A percentile compares a stretch with the other conserved stretches of the same genome.
phyloP scores from a whole-genome alignment of 2,797 vertebrate genomes.

The Hemibagrus guttatus region DNA sequence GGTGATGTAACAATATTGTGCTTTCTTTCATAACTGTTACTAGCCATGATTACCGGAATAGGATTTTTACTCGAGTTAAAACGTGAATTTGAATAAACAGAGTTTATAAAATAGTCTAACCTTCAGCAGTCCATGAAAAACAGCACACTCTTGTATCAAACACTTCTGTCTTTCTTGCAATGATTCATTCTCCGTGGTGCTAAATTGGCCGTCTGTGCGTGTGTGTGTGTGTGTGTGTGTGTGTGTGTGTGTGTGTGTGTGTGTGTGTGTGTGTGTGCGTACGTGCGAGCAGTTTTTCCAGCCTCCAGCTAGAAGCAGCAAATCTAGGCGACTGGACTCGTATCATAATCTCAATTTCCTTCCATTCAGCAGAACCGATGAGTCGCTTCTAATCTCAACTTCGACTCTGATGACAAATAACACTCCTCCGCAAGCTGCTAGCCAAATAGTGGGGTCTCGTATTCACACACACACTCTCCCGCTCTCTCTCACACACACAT shows the following conservation, averaged over 20 bases:
- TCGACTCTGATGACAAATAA: background rate
- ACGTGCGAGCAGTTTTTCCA: background rate
- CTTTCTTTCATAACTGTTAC: background rate
- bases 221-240: no score
- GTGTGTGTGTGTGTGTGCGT: no score
- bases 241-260: no score
- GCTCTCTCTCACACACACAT: background rate
- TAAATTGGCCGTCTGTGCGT: no score
- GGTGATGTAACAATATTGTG: background rate
- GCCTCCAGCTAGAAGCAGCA: background rate
- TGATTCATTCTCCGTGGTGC: background rate
- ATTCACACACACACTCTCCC: background rate
- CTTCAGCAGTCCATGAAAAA: background rate
- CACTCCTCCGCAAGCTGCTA: background rate
- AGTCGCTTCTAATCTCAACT: slow-evolving; percentile 3
- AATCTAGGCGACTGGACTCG: slow-evolving; percentile 3
- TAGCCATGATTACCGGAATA: background rate
- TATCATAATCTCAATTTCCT: slow-evolving; percentile 21
- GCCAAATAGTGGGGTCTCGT: background rate
- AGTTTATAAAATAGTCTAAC: background rate
- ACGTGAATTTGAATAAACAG: background rate
- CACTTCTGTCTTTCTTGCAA: background rate
- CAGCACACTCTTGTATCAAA: background rate
- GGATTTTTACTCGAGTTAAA: background rate
- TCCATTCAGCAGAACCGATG: background rate